These are phyloP conservation scores for Benitochromis conjunctus DNA, from an alignment of 2,113 vertebrate genomes.

Conservation along the genomic window DNA sequence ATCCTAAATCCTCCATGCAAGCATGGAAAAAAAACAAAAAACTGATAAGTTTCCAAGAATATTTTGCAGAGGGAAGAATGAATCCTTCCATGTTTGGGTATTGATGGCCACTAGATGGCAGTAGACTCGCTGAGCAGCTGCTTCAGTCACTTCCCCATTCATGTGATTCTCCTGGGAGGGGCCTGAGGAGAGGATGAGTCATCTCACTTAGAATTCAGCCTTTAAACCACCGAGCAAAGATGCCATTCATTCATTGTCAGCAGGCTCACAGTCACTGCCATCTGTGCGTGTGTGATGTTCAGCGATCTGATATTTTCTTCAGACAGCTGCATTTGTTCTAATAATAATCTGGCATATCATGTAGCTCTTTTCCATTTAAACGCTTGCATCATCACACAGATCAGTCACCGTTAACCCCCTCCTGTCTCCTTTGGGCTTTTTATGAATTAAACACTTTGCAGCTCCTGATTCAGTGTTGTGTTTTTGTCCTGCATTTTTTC, in stretches of 20 bases:
- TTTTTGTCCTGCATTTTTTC: not conserved
- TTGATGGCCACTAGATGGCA: constrained; percentile 52
- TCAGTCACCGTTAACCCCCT: not conserved
- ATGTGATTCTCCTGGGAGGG: constrained; percentile 26
- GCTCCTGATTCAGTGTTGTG: not conserved
- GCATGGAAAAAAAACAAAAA: not conserved
- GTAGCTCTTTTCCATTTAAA: not conserved
- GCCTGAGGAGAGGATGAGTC: constrained; percentile 57
- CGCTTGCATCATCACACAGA: not conserved
- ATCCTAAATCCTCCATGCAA: not conserved
- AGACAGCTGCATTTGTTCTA: constrained; percentile 31
- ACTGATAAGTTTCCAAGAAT: not conserved
- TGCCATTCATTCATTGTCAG: constrained; percentile 35
- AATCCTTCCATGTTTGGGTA: not conserved
- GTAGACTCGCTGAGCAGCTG: not conserved
- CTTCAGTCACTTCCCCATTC: not conserved
- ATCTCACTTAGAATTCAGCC: constrained; percentile 55
- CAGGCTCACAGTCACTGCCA: constrained; percentile 6
- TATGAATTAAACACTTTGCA: not conserved
- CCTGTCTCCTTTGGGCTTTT: not conserved
- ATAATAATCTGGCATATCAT: constrained; percentile 12
- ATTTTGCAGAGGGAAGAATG: not conserved
- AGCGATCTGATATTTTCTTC: constrained; percentile 14
- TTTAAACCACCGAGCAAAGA: constrained; percentile 14
- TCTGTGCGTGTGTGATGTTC: constrained; percentile 21